A percentile compares a stretch with the other conserved stretches of the same genome.
Evolutionary conservation across 2,797 vertebrate genomes (phyloP).

Genomic region (Lithobates pipiens): DNA sequence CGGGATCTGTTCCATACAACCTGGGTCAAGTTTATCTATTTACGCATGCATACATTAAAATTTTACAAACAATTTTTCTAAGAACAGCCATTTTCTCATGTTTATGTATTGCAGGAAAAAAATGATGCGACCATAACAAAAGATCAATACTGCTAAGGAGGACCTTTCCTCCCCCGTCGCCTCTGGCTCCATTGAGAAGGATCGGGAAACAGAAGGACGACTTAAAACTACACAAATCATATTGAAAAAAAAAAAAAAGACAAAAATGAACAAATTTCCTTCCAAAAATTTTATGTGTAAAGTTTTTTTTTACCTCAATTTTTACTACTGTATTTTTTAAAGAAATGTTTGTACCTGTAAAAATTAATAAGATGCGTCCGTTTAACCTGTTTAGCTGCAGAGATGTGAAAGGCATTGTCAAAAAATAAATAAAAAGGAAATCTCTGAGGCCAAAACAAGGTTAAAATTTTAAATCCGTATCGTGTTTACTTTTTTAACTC

Average conservation of each 20-base stretch:
- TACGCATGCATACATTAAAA: too few species aligned
- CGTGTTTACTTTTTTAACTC: conserved; percentile 48
- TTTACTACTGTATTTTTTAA: conserved; percentile 77
- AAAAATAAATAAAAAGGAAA: background rate
- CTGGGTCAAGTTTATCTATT: too few species aligned
- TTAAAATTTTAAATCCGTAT: conserved; percentile 15
- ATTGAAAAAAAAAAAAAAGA: background rate
- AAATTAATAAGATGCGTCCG: conserved; percentile 1
- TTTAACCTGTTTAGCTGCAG: background rate
- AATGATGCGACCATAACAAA: conserved; percentile 1
- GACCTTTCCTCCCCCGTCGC: background rate
- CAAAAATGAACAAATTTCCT: conserved; percentile 20
- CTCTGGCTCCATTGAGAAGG: background rate
- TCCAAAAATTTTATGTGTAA: conserved; percentile 57
- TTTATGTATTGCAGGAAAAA: conserved; percentile 34
- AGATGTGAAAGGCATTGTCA: background rate
- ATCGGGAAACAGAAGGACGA: background rate
- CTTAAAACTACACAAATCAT: background rate
- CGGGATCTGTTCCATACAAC: too few species aligned
- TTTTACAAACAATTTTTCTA: too few species aligned
- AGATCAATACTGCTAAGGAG: background rate
- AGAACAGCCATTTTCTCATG: background rate
- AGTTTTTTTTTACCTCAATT: conserved; percentile 79
- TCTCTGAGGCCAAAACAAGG: conserved; percentile 22
- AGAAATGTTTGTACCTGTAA: conserved; percentile 49